A percentile compares a stretch with the other conserved stretches of the same genome.
Evolutionary conservation across 2,888 invertebrate genomes (phyloP).

Genomic region (Pheosia tremula): DNA sequence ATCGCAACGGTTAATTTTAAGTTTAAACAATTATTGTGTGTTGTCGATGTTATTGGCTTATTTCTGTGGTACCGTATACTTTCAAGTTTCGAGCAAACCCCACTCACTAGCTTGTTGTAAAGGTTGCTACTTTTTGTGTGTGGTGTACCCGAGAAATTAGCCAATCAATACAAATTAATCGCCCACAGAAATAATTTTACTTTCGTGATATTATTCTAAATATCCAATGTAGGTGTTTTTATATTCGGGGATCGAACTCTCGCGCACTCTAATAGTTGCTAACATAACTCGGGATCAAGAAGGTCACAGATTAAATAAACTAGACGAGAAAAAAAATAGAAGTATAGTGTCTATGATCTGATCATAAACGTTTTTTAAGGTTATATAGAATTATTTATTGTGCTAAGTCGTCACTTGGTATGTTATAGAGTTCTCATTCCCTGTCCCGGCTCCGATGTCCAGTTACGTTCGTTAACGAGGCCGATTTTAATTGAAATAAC

Average conservation of each 20-base stretch:
- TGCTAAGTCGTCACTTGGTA: constrained; percentile 18
- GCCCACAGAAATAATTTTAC: constrained; percentile 37
- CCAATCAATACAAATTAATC: constrained; percentile 26
- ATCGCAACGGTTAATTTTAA: constrained; percentile 41
- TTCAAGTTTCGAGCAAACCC: neutral
- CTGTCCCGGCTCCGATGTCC: constrained; percentile 47
- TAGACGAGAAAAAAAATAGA: constrained; percentile 19
- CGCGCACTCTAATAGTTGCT: constrained; percentile 15
- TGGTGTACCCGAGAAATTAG: constrained; percentile 27
- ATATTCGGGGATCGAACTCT: constrained; percentile 21
- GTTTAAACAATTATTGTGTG: constrained; percentile 15
- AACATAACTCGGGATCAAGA: constrained; percentile 13
- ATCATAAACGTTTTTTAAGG: constrained; percentile 28
- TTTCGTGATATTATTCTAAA: constrained; percentile 48
- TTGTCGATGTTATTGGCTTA: constrained; percentile 2
- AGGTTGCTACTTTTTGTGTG: no score
- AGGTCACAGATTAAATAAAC: constrained; percentile 31
- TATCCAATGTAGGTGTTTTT: constrained; percentile 39
- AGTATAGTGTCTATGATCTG: constrained; percentile 33
- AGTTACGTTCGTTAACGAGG: constrained; percentile 28
- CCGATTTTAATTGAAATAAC: constrained; percentile 38
- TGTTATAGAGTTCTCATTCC: constrained; percentile 27
- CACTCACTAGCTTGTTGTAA: no score
- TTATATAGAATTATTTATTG: constrained; percentile 17
- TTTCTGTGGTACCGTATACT: constrained; percentile 2